These are phyloP conservation scores for Meriones psammophilus DNA, from an alignment of 2,797 vertebrate species.

Conservation along the genomic window DNA sequence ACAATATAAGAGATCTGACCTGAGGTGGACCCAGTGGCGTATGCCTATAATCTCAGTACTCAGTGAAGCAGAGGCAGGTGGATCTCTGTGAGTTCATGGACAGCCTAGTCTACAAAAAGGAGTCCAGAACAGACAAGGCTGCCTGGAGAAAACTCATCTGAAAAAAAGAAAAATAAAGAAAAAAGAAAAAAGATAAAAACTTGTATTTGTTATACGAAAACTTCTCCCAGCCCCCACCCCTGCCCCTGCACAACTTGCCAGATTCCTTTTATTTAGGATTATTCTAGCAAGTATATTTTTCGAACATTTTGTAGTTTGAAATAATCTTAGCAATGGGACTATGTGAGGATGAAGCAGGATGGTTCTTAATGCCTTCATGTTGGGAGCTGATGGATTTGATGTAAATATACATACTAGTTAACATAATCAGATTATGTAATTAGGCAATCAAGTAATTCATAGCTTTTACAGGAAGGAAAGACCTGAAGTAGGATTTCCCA, in stretches of 20 bases:
- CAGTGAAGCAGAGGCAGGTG: no score
- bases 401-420: neutral
- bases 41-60: no score
- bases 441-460: neutral
- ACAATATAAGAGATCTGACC: constrained; percentile 40
- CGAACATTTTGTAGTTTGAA: constrained; percentile 61
- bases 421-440: neutral
- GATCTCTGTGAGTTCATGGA: no score
- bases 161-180: no score
- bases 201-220: constrained; percentile 56
- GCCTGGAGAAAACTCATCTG: no score
- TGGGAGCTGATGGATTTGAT: constrained; percentile 1
- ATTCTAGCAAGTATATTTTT: constrained; percentile 59
- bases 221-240: neutral
- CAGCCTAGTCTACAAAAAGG: no score
- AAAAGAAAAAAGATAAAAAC: no score
- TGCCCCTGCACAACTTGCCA: neutral
- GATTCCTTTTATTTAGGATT: constrained; percentile 41
- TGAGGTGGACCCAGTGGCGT: no score
- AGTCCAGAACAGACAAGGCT: no score
- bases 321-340: constrained; percentile 59
- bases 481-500: neutral
- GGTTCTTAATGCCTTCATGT: neutral
- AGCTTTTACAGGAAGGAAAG: neutral
- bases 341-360: neutral